These are phyloP conservation scores for Pedetes capensis DNA, from an alignment of 2,113 vertebrate species.

Conservation along the genomic window DNA sequence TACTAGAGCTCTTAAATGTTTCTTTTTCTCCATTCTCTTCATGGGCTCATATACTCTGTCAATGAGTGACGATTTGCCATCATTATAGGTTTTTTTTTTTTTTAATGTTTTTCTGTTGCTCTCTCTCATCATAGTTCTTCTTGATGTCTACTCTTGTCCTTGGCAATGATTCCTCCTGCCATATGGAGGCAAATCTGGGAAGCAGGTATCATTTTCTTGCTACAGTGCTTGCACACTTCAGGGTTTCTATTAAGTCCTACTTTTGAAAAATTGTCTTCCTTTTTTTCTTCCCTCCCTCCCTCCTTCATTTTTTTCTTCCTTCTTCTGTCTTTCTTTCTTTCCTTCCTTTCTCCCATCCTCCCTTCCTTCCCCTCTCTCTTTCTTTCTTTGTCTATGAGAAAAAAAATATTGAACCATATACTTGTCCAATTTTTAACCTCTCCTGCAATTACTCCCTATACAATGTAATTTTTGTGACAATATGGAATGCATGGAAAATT, in stretches of 20 bases:
- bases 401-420: not conserved
- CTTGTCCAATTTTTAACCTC: not conserved
- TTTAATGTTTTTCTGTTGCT: not conserved
- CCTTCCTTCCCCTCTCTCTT: not conserved
- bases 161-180: not conserved
- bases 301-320: not conserved
- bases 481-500: not conserved
- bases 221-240: not conserved
- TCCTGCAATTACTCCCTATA: too few relatives aligned
- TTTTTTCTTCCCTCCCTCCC: not conserved
- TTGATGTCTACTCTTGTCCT: not conserved
- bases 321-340: not conserved
- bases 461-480: not conserved
- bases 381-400: not conserved
- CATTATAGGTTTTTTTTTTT: not conserved
- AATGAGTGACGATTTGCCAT: constrained; percentile 1
- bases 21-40: not conserved
- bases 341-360: not conserved
- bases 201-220: not conserved
- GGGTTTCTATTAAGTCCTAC: not conserved
- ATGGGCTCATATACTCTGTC: not conserved
- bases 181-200: not conserved
- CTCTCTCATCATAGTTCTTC: not conserved
- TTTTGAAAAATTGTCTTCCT: not conserved
- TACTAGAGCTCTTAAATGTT: not conserved